Evolutionary conservation across 2,113 vertebrate species (phyloP).

Genomic region (Petaurus breviceps): DNA sequence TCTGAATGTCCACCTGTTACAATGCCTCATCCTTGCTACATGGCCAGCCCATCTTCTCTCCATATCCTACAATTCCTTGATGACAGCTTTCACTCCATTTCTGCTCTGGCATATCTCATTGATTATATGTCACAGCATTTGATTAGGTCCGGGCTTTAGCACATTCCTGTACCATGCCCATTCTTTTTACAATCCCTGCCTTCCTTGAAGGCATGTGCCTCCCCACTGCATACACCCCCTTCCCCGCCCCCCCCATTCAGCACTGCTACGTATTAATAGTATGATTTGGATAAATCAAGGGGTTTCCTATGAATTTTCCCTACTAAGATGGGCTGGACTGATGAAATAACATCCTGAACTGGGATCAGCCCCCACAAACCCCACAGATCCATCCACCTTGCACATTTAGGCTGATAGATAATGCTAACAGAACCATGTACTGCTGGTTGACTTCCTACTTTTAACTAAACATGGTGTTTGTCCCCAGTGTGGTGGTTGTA

Average conservation of each 20-base stretch:
- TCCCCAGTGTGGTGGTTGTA: background rate
- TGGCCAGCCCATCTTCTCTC: background rate
- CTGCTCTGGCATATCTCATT: background rate
- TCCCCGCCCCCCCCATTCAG: background rate
- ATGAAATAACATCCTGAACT: background rate
- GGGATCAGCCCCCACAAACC: background rate
- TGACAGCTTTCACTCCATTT: background rate
- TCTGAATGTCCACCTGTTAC: background rate
- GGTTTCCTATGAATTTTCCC: background rate
- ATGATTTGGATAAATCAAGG: background rate
- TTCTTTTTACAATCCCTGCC: background rate
- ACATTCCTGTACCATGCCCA: background rate
- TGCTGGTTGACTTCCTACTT: background rate
- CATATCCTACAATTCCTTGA: background rate
- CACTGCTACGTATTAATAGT: background rate
- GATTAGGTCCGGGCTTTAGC: background rate
- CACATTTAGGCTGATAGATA: background rate
- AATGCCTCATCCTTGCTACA: background rate
- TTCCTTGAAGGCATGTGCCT: background rate
- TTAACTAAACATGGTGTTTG: too few species aligned
- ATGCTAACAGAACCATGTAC: background rate
- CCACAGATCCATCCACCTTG: background rate
- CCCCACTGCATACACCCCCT: too few species aligned
- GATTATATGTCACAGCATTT: background rate
- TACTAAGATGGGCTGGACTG: background rate